phyloP scores from a whole-genome alignment of 2,113 vertebrate genomes.

The Neolamprologus modestus region DNA sequence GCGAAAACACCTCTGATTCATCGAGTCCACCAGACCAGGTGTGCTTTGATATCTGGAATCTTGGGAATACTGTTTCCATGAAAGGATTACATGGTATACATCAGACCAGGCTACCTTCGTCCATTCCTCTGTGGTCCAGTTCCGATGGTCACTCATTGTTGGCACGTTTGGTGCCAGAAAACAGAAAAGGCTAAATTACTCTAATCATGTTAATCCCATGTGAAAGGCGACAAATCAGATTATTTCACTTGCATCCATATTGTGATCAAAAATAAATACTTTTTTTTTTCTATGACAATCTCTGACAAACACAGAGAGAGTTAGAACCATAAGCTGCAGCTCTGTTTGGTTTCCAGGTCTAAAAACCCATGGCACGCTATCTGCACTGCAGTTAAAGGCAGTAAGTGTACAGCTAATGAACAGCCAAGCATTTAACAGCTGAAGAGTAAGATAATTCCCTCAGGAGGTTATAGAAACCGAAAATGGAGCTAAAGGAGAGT shows the following conservation, averaged over 20 bases:
- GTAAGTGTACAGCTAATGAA: neutral
- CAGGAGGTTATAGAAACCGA: neutral
- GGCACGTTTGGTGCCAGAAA: neutral
- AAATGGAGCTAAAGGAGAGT: neutral
- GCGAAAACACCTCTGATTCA: neutral
- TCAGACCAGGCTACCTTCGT: rapidly evolving
- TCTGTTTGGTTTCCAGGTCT: neutral
- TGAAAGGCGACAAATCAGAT: neutral
- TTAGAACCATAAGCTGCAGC: neutral
- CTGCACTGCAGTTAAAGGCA: neutral
- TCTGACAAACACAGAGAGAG: neutral
- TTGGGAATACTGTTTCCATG: neutral
- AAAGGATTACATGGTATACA: neutral
- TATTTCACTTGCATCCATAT: neutral
- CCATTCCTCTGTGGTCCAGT: neutral
- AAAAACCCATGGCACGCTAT: neutral
- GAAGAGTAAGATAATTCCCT: neutral
- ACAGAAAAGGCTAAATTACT: neutral
- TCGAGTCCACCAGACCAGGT: neutral
- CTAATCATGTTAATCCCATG: neutral
- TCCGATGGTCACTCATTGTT: neutral
- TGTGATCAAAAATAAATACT: neutral
- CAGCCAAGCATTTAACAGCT: neutral
- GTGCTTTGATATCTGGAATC: neutral
- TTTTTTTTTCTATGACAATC: neutral